Base-by-base conservation (phyloP, 2,113 vertebrate genomes). In the Myodes glareolus region DNA sequence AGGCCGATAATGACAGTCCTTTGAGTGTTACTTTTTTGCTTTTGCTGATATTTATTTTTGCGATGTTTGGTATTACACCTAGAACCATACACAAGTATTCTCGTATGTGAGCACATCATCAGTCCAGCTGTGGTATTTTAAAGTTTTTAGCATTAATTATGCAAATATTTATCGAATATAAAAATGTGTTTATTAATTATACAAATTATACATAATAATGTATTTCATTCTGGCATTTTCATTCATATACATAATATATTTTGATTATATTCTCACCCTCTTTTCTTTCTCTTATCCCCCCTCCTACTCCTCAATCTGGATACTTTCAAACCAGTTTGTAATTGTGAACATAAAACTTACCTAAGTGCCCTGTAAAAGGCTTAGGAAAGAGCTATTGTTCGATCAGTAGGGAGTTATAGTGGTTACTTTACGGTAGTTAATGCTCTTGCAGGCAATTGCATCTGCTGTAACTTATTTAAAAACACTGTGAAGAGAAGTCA, bases 351-450 rank as follows among this genome's bases (percentile, higher is more conserved):
- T 95, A 90, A 87, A 47, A 61, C 25, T 81, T 86, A 4, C 81
- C 27, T 67, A 67, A 31, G 17, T 77, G n/a, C 27, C 27, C 65
- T 94, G 0, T 90, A 85, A 82, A 58, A 58, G 55, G 55, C 55
- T 91, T 61, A 36, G 55, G 23, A 77, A 68, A 92, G n/a, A 97
- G 68, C 65, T 55, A 42, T 4, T 68, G 88, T 89, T 87, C 89
- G 23, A 78, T 96, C 61, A 63, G 16, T 91, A 31, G 87, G 63
- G 91, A 97, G 58, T 47, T 80, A 45, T 25, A 82, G 73, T 68
- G 45, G 39, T 90, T 47, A 33, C 63, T 80, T 96, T 39, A 5
- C 42, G 42, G 31, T 96, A 73, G 82, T 88, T 95, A 88, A 72
- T 84, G 91, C 13, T 76, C 14, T 94, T 89, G 52, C n/a, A 95